Conservation (phyloP, 2,888 invertebrate species). For the Drosophila pseudotakahashii region DNA sequence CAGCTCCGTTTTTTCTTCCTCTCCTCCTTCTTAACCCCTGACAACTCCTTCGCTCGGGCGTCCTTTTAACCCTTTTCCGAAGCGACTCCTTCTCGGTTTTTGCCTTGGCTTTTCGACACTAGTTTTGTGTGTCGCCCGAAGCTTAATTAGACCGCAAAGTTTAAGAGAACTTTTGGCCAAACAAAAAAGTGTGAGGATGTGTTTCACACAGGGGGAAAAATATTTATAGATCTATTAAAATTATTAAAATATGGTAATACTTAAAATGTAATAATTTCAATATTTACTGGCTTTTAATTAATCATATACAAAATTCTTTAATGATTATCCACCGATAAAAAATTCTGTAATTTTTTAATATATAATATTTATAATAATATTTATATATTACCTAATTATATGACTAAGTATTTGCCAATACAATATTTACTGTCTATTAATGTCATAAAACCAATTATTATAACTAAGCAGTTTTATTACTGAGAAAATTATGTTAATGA, state of each 20-base stretch:
- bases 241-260: no score
- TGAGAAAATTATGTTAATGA: background rate
- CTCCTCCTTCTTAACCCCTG: constrained; percentile 2
- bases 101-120: constrained; percentile 39
- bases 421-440: no score
- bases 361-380: no score
- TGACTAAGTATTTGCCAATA: no score
- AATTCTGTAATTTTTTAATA: no score
- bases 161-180: constrained; percentile 18
- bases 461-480: no score
- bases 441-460: background rate
- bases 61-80: constrained; percentile 9
- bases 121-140: constrained; percentile 28
- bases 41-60: constrained; percentile 5
- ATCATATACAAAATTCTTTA: no score
- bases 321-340: no score
- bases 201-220: background rate
- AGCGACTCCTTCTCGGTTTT: constrained; percentile 10
- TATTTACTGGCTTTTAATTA: no score
- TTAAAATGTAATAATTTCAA: no score
- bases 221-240: background rate
- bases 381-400: no score
- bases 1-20: constrained; percentile 8
- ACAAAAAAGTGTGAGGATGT: background rate
- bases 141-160: constrained; percentile 59